A percentile compares a stretch with the other conserved stretches of the same genome.
Conservation (phyloP, 2,797 vertebrate species). For the Periophthalmus magnuspinnatus region DNA sequence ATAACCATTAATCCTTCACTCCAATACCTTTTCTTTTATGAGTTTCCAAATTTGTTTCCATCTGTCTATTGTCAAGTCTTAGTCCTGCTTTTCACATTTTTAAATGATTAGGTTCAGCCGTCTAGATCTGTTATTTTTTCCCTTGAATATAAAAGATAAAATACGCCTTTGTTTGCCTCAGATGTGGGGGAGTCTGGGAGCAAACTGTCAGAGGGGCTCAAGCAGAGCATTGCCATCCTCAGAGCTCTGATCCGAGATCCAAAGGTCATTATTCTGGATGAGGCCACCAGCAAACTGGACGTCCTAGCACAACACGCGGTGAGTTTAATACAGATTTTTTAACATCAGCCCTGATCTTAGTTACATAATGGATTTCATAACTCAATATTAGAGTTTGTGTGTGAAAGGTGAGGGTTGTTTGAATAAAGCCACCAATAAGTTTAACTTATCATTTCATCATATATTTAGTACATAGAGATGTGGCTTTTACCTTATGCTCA, state of each 20-base stretch:
- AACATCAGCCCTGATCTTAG: not conserved
- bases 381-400: not conserved
- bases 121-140: no score
- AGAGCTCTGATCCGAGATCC: constrained; percentile 84
- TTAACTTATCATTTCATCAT: not conserved
- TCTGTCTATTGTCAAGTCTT: no score
- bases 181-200: constrained; percentile 80
- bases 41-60: no score
- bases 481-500: not conserved
- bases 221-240: constrained; percentile 83
- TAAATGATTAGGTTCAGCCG: no score
- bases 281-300: constrained; percentile 86
- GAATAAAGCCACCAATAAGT: not conserved
- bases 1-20: no score
- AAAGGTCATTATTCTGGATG: constrained; percentile 84
- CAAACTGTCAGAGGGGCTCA: constrained; percentile 78
- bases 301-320: constrained; percentile 65
- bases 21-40: no score
- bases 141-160: not conserved
- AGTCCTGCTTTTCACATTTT: no score
- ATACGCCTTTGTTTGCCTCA: constrained; percentile 33
- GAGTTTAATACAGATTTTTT: constrained; percentile 19
- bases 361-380: not conserved
- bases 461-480: not conserved
- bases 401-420: not conserved